Evolutionary conservation across 1,140 invertebrate species (phyloP).

Genomic region (Mylabris phalerata): DNA sequence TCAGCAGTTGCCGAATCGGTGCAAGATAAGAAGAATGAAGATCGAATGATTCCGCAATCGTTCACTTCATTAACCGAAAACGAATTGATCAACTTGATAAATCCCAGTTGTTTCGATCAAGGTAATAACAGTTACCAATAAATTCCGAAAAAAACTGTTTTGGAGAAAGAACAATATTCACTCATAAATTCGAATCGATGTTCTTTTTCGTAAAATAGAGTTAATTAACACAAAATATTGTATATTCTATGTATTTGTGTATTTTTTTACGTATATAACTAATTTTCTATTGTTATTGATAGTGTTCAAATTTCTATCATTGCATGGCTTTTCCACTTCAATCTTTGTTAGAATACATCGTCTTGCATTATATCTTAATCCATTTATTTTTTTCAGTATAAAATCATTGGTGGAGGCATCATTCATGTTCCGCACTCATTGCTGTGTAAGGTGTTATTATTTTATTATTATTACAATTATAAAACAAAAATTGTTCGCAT

Average conservation of each 20-base stretch:
- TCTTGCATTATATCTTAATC: slow-evolving; percentile 7
- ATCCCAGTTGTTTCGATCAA: slow-evolving; percentile 79
- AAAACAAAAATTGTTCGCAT: slow-evolving; percentile 10
- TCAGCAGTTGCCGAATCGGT: background rate
- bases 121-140: slow-evolving; percentile 45
- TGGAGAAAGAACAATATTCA: too few relatives aligned
- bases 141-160: background rate
- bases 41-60: slow-evolving; percentile 57
- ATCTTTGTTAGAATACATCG: background rate
- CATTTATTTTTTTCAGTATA: slow-evolving; percentile 40
- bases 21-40: slow-evolving; percentile 28
- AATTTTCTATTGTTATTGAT: too few relatives aligned
- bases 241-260: too few relatives aligned
- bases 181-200: too few relatives aligned
- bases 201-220: too few relatives aligned
- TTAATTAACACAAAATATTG: too few relatives aligned
- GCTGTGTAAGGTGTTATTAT: slow-evolving; percentile 27
- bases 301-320: too few relatives aligned
- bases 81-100: slow-evolving; percentile 78
- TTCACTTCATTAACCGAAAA: slow-evolving; percentile 75
- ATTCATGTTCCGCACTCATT: slow-evolving; percentile 38
- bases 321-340: background rate
- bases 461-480: background rate
- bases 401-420: slow-evolving; percentile 39
- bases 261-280: too few relatives aligned